Evolutionary conservation across 2,797 vertebrate genomes (phyloP).

Genomic region (Falco naumanni): DNA sequence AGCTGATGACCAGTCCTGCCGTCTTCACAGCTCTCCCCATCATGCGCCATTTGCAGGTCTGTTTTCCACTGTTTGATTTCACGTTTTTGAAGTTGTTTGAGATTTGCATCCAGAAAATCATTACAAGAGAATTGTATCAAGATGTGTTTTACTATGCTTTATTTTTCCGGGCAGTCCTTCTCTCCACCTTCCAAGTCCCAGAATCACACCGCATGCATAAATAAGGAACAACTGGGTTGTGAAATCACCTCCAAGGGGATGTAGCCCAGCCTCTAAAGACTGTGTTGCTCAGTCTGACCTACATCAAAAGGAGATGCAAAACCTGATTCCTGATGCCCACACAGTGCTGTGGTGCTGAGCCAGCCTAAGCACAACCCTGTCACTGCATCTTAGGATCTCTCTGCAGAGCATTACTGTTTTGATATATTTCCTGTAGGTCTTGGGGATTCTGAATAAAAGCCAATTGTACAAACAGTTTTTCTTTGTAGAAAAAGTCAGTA

Average conservation of each 20-base stretch:
- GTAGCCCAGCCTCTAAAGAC: background rate
- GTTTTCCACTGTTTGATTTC: background rate
- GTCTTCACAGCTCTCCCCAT: background rate
- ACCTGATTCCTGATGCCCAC: background rate
- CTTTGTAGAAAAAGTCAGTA: background rate
- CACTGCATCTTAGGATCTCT: background rate
- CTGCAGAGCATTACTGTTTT: background rate
- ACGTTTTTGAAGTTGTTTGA: background rate
- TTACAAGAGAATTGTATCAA: constrained; percentile 26
- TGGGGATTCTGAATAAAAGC: background rate
- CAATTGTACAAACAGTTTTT: background rate
- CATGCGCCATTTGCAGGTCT: background rate
- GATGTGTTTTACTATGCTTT: background rate
- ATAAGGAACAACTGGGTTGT: background rate
- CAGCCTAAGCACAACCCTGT: background rate
- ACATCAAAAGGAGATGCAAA: background rate
- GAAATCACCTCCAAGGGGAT: background rate
- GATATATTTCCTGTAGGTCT: background rate
- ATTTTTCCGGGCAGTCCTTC: constrained; percentile 5
- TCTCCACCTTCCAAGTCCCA: background rate
- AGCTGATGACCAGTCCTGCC: background rate
- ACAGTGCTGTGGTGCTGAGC: background rate
- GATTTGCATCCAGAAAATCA: constrained; percentile 9
- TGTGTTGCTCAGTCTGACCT: background rate
- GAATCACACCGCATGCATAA: background rate